Evolutionary conservation across 2,113 vertebrate species (phyloP).

Genomic region (Suricata suricatta): DNA sequence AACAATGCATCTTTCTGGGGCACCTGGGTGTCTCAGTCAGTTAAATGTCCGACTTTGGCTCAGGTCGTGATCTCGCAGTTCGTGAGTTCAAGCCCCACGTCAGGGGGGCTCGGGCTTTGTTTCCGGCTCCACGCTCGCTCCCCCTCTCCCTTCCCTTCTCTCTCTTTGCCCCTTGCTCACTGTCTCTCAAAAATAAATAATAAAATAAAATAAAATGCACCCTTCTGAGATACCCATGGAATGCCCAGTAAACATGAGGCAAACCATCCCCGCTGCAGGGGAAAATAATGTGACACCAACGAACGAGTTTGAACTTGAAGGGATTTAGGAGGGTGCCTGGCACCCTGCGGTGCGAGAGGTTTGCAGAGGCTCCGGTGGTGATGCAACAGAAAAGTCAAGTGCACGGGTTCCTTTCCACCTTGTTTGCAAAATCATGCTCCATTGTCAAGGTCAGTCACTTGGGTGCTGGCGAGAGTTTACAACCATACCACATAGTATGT

Average conservation of each 20-base stretch:
- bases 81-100: too few relatives aligned
- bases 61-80: too few relatives aligned
- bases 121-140: too few relatives aligned
- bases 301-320: not conserved
- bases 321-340: accelerated
- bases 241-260: not conserved
- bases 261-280: not conserved
- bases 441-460: not conserved
- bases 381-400: accelerated
- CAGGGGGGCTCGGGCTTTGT: too few relatives aligned
- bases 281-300: accelerated
- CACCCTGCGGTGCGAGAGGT: not conserved
- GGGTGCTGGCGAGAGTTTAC: not conserved
- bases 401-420: not conserved
- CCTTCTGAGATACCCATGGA: not conserved
- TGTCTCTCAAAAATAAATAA: too few relatives aligned
- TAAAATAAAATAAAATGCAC: too few relatives aligned
- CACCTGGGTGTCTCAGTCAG: too few relatives aligned
- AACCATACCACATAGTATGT: accelerated
- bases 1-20: not conserved
- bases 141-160: too few relatives aligned
- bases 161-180: too few relatives aligned
- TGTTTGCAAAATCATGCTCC: not conserved
- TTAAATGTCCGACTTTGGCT: too few relatives aligned
- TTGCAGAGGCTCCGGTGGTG: accelerated